These are phyloP conservation scores for Oreocharis arfaki DNA, from an alignment of 2,113 vertebrate genomes.

Conservation along the genomic window DNA sequence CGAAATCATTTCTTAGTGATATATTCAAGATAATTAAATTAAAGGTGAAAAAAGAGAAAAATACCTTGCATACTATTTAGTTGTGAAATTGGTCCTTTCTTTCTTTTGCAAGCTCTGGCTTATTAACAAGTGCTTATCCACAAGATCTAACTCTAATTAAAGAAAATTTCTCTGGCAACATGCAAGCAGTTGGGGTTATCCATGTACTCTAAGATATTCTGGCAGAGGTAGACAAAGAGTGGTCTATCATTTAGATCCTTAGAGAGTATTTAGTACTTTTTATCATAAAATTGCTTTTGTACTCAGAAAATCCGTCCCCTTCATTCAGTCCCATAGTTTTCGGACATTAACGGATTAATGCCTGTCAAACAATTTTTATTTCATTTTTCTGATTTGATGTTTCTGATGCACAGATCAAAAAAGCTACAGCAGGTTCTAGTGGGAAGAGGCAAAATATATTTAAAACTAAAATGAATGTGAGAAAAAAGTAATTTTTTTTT, in stretches of 20 bases:
- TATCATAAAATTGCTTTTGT: neutral
- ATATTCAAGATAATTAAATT: neutral
- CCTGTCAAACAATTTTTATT: neutral
- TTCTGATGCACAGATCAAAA: neutral
- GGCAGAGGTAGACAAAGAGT: neutral
- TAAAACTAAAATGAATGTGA: neutral
- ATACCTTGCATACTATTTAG: neutral
- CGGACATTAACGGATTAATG: neutral
- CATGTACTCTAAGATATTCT: neutral
- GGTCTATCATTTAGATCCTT: neutral
- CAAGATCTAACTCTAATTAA: neutral
- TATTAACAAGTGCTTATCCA: neutral
- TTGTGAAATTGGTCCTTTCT: neutral
- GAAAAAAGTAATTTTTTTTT: neutral
- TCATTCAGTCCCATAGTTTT: neutral
- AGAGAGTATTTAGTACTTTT: neutral
- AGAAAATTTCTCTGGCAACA: neutral
- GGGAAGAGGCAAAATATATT: neutral
- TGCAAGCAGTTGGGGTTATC: neutral
- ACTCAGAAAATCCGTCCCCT: neutral
- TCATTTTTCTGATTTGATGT: neutral
- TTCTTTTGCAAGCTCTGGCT: neutral
- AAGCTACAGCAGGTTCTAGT: neutral
- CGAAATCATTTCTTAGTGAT: neutral
- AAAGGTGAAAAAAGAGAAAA: neutral